These are phyloP conservation scores for Cosmorhoe ocellata DNA, from an alignment of 2,888 invertebrate species.

Conservation along the genomic window DNA sequence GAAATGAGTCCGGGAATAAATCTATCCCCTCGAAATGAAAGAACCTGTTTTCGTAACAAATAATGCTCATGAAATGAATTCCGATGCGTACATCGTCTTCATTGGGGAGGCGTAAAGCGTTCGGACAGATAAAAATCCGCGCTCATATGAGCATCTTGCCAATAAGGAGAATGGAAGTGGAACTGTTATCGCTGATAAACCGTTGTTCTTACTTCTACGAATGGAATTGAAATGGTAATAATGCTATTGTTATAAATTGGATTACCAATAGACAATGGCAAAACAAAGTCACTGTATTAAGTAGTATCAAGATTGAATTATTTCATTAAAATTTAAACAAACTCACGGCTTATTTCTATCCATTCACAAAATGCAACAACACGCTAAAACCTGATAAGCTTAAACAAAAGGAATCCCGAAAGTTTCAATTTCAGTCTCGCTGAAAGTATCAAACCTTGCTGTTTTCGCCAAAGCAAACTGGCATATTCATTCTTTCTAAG, in stretches of 20 bases:
- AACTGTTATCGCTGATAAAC: conserved; percentile 55
- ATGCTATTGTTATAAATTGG: conserved; percentile 35
- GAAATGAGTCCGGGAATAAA: conserved; percentile 73
- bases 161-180: conserved; percentile 66
- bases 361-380: too few species aligned
- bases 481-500: conserved; percentile 50
- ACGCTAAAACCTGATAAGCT: neutral
- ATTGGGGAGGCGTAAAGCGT: conserved; percentile 51
- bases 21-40: conserved; percentile 58
- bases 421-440: conserved; percentile 21
- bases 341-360: too few species aligned
- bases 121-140: conserved; percentile 55
- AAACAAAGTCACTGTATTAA: conserved; percentile 2
- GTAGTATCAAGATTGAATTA: conserved; percentile 4
- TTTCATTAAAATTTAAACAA: neutral
- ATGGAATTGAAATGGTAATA: conserved; percentile 38
- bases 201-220: conserved; percentile 50
- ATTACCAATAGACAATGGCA: conserved; percentile 29
- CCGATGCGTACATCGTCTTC: conserved; percentile 68
- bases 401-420: conserved; percentile 11
- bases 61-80: conserved; percentile 68
- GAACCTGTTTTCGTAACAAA: conserved; percentile 63
- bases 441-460: conserved; percentile 28
- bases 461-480: conserved; percentile 35
- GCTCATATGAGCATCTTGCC: conserved; percentile 61